Evolutionary conservation across 2,797 vertebrate species (phyloP).

Genomic region (Myripristis murdjan): DNA sequence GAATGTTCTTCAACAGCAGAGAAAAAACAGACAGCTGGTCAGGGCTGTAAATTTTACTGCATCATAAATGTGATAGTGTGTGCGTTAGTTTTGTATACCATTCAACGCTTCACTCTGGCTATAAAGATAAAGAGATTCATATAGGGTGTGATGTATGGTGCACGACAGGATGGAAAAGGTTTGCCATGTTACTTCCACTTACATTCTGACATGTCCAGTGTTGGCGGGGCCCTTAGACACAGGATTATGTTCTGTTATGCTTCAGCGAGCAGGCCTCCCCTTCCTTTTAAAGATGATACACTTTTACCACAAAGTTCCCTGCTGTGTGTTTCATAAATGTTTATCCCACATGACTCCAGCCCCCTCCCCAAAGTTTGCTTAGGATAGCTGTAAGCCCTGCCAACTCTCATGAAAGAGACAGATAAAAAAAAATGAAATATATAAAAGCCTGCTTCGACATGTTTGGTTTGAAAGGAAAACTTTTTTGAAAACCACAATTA

Average conservation of each 20-base stretch:
- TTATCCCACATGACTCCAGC: slow-evolving; percentile 66
- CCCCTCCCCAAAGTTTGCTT: slow-evolving; percentile 64
- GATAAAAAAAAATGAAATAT: slow-evolving; percentile 61
- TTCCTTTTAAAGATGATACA: slow-evolving; percentile 76
- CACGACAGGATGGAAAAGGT: slow-evolving; percentile 37
- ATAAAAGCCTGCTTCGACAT: slow-evolving; percentile 69
- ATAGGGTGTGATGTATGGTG: slow-evolving; percentile 27
- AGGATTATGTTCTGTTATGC: slow-evolving; percentile 72
- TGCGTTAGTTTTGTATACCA: neutral
- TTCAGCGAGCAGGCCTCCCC: slow-evolving; percentile 60
- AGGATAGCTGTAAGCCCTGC: slow-evolving; percentile 54
- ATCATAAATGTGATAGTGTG: slow-evolving; percentile 29
- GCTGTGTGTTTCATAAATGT: slow-evolving; percentile 75
- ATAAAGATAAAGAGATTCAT: slow-evolving; percentile 29
- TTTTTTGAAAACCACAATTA: slow-evolving; percentile 67
- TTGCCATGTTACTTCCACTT: slow-evolving; percentile 49
- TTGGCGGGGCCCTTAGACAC: slow-evolving; percentile 66
- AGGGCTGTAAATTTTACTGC: neutral
- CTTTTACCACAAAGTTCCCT: slow-evolving; percentile 67
- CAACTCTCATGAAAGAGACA: slow-evolving; percentile 67
- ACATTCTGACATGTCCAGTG: slow-evolving; percentile 59
- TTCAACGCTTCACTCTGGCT: slow-evolving; percentile 32
- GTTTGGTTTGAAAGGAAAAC: slow-evolving; percentile 59
- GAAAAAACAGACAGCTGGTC: too few relatives aligned
- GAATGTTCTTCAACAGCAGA: slow-evolving; percentile 2